Evolutionary conservation across 2,113 vertebrate species (phyloP), one percentile per base, ranked within the genome.

Genomic region (Choloepus hoffmanni): DNA sequence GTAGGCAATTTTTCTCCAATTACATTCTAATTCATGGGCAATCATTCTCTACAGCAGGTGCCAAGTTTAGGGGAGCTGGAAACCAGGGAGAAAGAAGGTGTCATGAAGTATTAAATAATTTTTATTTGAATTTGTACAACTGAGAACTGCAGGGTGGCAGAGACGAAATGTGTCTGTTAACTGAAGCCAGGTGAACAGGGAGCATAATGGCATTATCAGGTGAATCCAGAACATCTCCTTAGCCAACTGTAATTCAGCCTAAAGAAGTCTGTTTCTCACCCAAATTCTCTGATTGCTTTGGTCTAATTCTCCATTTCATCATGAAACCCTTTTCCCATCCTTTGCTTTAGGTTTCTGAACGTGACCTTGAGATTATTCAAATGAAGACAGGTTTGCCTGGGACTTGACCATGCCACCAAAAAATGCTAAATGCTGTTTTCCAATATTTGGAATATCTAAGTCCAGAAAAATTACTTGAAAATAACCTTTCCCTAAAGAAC

Each of bases 1-100:
- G 86, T 18, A 94, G 70, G 30, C n/a, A 81, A 81, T 36, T 96
- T 96, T 92, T 96, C 72, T 94, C 63, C 95, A 96, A 84, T 94
- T 96, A 89, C 63, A 60, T 95, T 92, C 92, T 95, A 89, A 93
- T 92, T 97, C 91, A 76, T 30, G 55, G 63, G 36, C 26, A 79
- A 95, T 67, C 82, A 68, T 68, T 93, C 94, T 93, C 83, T 93
- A 58, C 0, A 89, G 63, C 89, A 96, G 82, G 92, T 78, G 83
- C 62, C 36, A 81, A 85, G 76, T 3, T 53, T 53, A 67, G n/a
- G 68, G 48, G 26, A 43, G 19, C 36, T 62, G 67, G 60, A 62
- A 81, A 28, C 58, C 76, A 85, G 60, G n/a, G 50, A 94, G 50
- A 95, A 89, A 45, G 58, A 72, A 81, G 82, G 78, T 48, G 58